Conservation (phyloP, 2,888 invertebrate species). For the Metopia argyrocephala region DNA sequence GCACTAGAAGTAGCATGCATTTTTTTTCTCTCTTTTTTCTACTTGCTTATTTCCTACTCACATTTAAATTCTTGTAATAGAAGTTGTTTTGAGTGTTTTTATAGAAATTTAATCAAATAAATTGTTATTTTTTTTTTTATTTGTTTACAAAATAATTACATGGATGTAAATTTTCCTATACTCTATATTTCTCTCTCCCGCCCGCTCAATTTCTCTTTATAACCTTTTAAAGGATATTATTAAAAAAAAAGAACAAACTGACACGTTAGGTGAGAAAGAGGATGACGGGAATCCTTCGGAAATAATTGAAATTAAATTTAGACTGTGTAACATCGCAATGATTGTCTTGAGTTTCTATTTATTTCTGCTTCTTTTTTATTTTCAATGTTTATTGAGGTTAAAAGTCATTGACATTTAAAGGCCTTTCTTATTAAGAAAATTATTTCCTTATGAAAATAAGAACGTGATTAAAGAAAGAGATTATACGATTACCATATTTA, state of each 20-base stretch:
- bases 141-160: conserved; percentile 48
- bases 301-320: conserved; percentile 29
- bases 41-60: neutral
- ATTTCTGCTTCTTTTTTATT: neutral
- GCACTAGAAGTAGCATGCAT: no score
- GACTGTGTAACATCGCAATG: conserved; percentile 12
- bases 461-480: neutral
- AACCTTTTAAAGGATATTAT: neutral
- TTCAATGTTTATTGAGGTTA: conserved; percentile 52
- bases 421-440: conserved; percentile 33
- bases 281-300: neutral
- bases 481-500: no score
- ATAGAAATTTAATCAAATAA: conserved; percentile 50
- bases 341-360: conserved; percentile 5
- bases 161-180: neutral
- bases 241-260: neutral
- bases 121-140: conserved; percentile 37
- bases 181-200: neutral
- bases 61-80: neutral
- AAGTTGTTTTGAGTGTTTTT: conserved; percentile 1
- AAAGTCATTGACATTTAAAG: conserved; percentile 58
- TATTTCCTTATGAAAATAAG: neutral
- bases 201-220: neutral
- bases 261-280: neutral
- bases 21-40: neutral